Evolutionary conservation across 1,140 invertebrate species (phyloP).

Genomic region (Gryllus bimaculatus): DNA sequence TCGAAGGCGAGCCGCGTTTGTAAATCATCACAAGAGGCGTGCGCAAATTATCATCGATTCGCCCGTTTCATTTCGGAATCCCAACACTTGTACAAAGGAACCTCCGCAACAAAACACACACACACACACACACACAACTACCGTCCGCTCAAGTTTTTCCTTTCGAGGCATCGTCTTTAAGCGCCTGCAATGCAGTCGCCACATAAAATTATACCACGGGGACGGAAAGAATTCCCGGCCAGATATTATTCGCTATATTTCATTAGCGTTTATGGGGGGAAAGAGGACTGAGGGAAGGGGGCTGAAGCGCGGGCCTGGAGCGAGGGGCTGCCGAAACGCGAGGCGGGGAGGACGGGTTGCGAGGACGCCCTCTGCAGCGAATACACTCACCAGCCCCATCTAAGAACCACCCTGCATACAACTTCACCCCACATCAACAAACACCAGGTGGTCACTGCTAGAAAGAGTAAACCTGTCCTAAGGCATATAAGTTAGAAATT

Average conservation of each 20-base stretch:
- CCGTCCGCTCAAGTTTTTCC: no score
- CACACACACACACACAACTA: no score
- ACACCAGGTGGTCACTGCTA: no score
- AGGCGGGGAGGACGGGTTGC: background rate
- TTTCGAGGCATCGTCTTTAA: background rate
- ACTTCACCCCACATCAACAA: no score
- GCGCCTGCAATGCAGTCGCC: conserved; percentile 11
- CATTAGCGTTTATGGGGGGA: conserved; percentile 14
- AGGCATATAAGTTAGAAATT: no score
- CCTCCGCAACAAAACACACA: background rate
- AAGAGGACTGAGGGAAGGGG: no score
- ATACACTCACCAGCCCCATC: no score
- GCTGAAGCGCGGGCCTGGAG: background rate
- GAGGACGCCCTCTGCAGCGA: no score
- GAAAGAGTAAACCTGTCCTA: no score
- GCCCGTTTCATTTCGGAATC: background rate
- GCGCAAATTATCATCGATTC: background rate
- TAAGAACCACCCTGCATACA: no score
- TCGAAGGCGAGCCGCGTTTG: background rate
- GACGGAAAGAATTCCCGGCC: background rate
- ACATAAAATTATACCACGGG: conserved; percentile 15
- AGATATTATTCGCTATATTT: conserved; percentile 17
- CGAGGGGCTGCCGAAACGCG: background rate
- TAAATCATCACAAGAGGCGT: background rate
- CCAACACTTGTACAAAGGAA: background rate